Evolutionary conservation across 2,888 invertebrate species (phyloP).

Genomic region (Caenorhabditis imperialis): DNA sequence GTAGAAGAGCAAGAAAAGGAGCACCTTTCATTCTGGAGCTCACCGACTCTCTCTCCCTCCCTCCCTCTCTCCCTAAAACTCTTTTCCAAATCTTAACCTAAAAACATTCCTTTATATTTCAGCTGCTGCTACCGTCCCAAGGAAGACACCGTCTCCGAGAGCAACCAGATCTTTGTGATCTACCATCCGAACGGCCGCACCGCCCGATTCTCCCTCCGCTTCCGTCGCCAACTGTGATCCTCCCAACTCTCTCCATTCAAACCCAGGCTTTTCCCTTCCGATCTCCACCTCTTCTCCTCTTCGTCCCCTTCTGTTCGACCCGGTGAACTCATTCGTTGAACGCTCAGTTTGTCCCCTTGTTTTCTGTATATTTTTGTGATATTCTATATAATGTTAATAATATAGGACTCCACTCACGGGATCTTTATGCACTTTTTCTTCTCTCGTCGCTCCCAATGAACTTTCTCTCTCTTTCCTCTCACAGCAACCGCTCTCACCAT

Average conservation of each 20-base stretch:
- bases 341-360: conserved; percentile 25
- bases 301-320: conserved; percentile 17
- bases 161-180: conserved; percentile 76
- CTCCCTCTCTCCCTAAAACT: too few relatives aligned
- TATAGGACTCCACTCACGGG: conserved; percentile 16
- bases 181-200: conserved; percentile 77
- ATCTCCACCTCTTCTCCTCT: conserved; percentile 3
- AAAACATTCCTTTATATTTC: conserved; percentile 11
- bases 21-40: too few relatives aligned
- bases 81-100: too few relatives aligned
- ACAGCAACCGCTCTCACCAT: too few relatives aligned
- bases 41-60: too few relatives aligned
- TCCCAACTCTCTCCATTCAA: conserved; percentile 7
- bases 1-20: too few relatives aligned
- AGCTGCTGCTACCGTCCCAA: conserved; percentile 78
- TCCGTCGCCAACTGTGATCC: conserved; percentile 66
- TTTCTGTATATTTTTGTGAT: conserved; percentile 41
- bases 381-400: too few relatives aligned
- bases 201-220: conserved; percentile 76
- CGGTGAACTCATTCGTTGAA: conserved; percentile 31
- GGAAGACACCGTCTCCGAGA: conserved; percentile 77
- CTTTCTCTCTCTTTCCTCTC: conserved; percentile 1
- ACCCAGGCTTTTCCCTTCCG: conserved; percentile 24
- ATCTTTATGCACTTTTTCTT: conserved; percentile 21
- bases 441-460: conserved; percentile 13